phyloP scores from a whole-genome alignment of 2,113 vertebrate species.

The Takifugu flavidus region DNA sequence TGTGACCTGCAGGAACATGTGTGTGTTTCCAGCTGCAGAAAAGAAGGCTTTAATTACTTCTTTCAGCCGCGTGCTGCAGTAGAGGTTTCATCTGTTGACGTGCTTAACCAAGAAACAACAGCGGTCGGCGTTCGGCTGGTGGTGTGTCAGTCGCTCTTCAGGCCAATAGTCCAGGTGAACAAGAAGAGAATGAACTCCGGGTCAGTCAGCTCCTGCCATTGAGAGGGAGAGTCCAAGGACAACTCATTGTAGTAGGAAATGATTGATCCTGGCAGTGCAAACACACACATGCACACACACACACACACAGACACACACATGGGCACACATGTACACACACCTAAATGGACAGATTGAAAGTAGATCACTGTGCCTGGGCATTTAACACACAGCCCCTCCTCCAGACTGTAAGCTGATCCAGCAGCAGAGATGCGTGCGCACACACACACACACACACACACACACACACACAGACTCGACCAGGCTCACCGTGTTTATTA shows the following conservation, averaged over 20 bases:
- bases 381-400: constrained; percentile 50
- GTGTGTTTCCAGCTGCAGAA: constrained; percentile 46
- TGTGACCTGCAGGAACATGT: constrained; percentile 57
- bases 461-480: constrained; percentile 28
- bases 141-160: constrained; percentile 18
- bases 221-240: constrained; percentile 50
- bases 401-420: constrained; percentile 40
- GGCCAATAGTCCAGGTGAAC: constrained; percentile 18
- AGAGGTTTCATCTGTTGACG: neutral
- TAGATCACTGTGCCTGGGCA: constrained; percentile 52
- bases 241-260: constrained; percentile 46
- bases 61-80: constrained; percentile 8
- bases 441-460: constrained; percentile 14
- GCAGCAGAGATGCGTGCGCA: constrained; percentile 10
- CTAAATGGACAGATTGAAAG: constrained; percentile 53
- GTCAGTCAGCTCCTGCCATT: constrained; percentile 28
- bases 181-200: constrained; percentile 17
- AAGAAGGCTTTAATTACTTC: neutral
- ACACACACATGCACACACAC: constrained; percentile 23
- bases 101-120: too few relatives aligned
- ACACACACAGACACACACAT: constrained; percentile 17
- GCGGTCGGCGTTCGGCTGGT: too few relatives aligned
- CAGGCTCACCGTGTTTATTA: constrained; percentile 49
- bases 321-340: constrained; percentile 11
- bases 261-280: constrained; percentile 64